Conservation (phyloP, 2,113 vertebrate species). For the Cettia cetti region DNA sequence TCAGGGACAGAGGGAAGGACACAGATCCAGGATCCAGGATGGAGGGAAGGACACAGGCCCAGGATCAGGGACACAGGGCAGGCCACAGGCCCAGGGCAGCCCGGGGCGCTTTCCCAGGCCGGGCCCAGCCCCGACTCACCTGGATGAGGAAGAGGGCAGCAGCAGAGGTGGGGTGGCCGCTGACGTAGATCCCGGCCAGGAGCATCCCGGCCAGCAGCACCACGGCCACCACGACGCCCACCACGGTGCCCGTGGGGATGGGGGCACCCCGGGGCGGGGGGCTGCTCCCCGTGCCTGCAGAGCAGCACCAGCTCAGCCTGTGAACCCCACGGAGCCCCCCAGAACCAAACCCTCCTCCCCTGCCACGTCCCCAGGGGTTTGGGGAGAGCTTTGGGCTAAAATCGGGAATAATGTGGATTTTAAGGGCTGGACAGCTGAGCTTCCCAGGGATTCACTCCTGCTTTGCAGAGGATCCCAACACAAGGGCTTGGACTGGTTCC, state of each 20-base stretch:
- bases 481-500: no score
- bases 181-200: conserved; percentile 88
- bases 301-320: background rate
- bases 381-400: background rate
- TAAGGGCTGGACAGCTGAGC: background rate
- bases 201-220: conserved; percentile 81
- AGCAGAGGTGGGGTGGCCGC: conserved; percentile 81
- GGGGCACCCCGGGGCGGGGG: conserved; percentile 54
- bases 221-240: conserved; percentile 83
- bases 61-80: no score
- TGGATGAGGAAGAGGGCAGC: conserved; percentile 91
- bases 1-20: no score
- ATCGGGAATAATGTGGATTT: background rate
- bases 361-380: background rate
- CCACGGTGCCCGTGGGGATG: conserved; percentile 82
- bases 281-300: conserved; percentile 52
- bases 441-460: background rate
- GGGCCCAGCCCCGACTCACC: conserved; percentile 63
- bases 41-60: no score
- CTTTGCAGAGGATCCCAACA: no score
- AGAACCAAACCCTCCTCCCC: no score
- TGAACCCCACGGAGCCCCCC: no score
- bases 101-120: rapidly evolving
- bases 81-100: no score
- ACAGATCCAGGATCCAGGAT: no score